These are phyloP conservation scores for Drosophila albomicans DNA, from an alignment of 1,140 invertebrate species.

Conservation along the genomic window DNA sequence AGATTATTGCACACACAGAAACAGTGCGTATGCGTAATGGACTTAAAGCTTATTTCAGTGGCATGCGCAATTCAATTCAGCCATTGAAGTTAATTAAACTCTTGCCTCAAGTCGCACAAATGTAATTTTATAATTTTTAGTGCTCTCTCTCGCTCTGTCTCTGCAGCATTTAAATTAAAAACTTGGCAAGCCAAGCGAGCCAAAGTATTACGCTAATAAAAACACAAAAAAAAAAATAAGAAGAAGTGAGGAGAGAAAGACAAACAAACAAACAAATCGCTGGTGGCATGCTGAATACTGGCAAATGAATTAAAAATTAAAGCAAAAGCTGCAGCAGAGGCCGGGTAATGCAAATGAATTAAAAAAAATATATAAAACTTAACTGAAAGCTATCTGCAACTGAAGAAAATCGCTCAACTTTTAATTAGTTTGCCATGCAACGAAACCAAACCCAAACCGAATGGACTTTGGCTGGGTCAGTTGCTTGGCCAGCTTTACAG, in stretches of 20 bases:
- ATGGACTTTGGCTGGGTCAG: slow-evolving; percentile 2
- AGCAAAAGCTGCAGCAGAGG: slow-evolving; percentile 52
- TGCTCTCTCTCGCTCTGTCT: slow-evolving; percentile 2
- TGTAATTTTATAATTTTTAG: slow-evolving; percentile 61
- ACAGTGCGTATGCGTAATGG: slow-evolving; percentile 75
- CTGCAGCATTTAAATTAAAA: slow-evolving; percentile 61
- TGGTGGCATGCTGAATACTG: slow-evolving; percentile 10
- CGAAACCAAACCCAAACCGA: neutral
- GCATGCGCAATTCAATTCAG: neutral
- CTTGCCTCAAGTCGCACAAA: slow-evolving; percentile 29
- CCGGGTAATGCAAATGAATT: slow-evolving; percentile 65
- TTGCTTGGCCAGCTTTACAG: slow-evolving; percentile 31
- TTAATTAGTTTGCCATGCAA: slow-evolving; percentile 78
- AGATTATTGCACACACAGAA: slow-evolving; percentile 27
- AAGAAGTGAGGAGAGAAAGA: neutral
- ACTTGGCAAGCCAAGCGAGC: slow-evolving; percentile 47
- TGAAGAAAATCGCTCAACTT: slow-evolving; percentile 73
- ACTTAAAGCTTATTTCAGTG: slow-evolving; percentile 39
- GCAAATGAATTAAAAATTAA: slow-evolving; percentile 72
- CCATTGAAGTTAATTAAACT: slow-evolving; percentile 57
- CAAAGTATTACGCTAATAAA: slow-evolving; percentile 59
- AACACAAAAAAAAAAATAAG: slow-evolving; percentile 35
- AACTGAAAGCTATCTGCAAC: slow-evolving; percentile 62
- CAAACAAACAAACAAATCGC: slow-evolving; percentile 57
- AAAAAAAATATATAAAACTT: slow-evolving; percentile 47